Conservation (phyloP, 2,113 vertebrate genomes). For the Macquaria australasica region DNA sequence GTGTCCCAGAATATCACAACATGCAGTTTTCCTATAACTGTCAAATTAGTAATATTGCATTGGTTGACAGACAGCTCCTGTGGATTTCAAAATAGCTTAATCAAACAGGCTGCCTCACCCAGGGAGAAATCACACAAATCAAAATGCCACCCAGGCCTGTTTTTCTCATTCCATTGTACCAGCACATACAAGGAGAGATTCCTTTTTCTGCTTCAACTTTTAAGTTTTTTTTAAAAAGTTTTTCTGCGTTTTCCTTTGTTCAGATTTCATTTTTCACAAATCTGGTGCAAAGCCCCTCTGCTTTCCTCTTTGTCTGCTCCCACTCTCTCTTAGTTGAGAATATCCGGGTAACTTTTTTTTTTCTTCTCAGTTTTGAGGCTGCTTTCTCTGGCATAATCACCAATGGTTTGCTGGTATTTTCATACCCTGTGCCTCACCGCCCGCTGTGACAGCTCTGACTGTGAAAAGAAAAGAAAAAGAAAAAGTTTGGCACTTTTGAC, state of each 20-base stretch:
- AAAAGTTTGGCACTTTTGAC: conserved; percentile 40
- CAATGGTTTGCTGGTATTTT: conserved; percentile 59
- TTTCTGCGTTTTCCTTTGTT: conserved; percentile 13
- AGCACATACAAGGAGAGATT: conserved; percentile 1
- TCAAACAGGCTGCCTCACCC: not conserved
- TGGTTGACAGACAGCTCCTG: conserved; percentile 55
- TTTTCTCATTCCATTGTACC: conserved; percentile 19
- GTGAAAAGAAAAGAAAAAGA: not conserved
- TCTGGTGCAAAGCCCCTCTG: not conserved
- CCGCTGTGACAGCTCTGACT: conserved; percentile 56
- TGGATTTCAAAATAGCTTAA: conserved; percentile 25
- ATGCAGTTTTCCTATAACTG: conserved; percentile 46
- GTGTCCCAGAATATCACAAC: conserved; percentile 37
- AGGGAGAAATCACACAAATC: conserved; percentile 30
- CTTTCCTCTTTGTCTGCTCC: conserved; percentile 40
- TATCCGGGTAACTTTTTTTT: conserved; percentile 13
- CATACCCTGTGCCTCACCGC: conserved; percentile 44
- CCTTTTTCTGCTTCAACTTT: not conserved
- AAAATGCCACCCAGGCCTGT: not conserved
- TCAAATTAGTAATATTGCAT: conserved; percentile 47
- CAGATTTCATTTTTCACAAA: conserved; percentile 27
- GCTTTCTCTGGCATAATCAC: conserved; percentile 45
- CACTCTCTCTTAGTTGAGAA: conserved; percentile 11
- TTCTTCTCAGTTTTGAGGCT: conserved; percentile 7
- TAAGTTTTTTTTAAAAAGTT: not conserved